phyloP scores from a whole-genome alignment of 2,888 invertebrate genomes.

The Alloscopus bannaensis region DNA sequence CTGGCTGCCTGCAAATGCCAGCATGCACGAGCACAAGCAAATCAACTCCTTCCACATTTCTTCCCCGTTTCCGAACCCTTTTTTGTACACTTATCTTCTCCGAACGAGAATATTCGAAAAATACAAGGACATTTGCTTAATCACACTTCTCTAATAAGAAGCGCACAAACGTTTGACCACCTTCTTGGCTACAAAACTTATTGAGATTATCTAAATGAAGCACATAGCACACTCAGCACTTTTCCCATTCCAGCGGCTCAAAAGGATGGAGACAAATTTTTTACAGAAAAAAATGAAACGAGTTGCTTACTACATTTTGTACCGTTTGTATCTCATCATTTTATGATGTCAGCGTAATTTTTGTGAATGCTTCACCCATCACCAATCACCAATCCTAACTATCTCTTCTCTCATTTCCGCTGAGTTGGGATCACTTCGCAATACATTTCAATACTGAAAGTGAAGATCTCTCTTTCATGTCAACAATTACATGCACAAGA shows the following conservation, averaged over 20 bases:
- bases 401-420: slow-evolving; percentile 39
- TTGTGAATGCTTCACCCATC: slow-evolving; percentile 14
- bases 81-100: too few relatives aligned
- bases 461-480: slow-evolving; percentile 19
- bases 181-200: too few relatives aligned
- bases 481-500: slow-evolving; percentile 10
- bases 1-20: slow-evolving; percentile 13
- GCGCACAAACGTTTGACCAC: too few relatives aligned
- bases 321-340: background rate
- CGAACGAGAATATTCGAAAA: too few relatives aligned
- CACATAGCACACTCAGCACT: too few relatives aligned
- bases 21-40: background rate
- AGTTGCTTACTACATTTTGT: background rate
- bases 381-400: background rate
- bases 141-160: background rate
- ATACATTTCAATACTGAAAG: background rate
- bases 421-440: background rate
- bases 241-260: too few relatives aligned
- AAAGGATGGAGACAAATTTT: background rate
- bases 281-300: slow-evolving; percentile 13
- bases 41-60: slow-evolving; percentile 20
- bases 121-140: background rate
- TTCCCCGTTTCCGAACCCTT: too few relatives aligned
- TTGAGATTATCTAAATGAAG: too few relatives aligned
- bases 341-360: slow-evolving; percentile 36